A percentile compares a stretch with the other conserved stretches of the same genome.
Conservation (phyloP, 2,888 invertebrate species). For the Lasioglossum pauxillum region DNA sequence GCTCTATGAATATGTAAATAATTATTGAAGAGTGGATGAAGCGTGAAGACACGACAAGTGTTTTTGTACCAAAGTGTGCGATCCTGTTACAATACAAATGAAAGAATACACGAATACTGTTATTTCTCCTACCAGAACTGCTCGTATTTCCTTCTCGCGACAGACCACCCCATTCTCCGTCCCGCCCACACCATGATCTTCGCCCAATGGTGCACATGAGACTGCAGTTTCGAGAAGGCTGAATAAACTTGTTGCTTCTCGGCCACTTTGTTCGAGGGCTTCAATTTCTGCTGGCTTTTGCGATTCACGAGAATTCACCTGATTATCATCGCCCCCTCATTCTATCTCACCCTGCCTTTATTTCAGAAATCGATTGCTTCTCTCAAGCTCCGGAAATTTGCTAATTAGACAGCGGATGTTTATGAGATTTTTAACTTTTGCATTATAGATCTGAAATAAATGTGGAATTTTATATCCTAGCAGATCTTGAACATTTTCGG, state of each 20-base stretch:
- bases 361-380: neutral
- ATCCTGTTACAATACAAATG: slow-evolving; percentile 54
- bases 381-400: neutral
- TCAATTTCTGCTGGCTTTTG: neutral
- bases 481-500: no score
- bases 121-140: slow-evolving; percentile 37
- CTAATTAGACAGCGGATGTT: no score
- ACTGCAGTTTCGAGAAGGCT: neutral
- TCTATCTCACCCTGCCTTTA: neutral
- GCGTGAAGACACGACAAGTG: slow-evolving; percentile 36
- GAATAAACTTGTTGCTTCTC: neutral
- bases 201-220: neutral
- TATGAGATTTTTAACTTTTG: no score
- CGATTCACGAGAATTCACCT: neutral
- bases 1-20: slow-evolving; percentile 51
- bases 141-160: slow-evolving; percentile 36
- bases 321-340: neutral
- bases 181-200: slow-evolving; percentile 20
- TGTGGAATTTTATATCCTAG: no score
- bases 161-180: slow-evolving; percentile 43
- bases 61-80: slow-evolving; percentile 53
- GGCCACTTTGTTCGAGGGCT: neutral
- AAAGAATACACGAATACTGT: slow-evolving; percentile 54
- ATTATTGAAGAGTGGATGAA: slow-evolving; percentile 28
- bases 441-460: no score